Conservation (phyloP, 2,888 invertebrate species). For the Miltochrista miniata region DNA sequence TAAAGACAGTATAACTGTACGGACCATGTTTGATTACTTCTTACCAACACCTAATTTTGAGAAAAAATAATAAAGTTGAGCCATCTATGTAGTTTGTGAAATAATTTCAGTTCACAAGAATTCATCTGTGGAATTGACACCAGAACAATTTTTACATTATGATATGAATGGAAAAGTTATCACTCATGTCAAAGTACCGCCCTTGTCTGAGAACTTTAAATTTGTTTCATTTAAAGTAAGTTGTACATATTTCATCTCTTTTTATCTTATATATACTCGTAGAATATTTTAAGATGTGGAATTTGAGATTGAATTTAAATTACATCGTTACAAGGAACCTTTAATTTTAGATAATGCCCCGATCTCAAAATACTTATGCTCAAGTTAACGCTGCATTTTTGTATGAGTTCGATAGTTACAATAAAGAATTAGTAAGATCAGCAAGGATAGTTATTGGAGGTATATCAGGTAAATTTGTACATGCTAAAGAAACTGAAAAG, state of each 20-base stretch:
- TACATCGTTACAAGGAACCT: not conserved
- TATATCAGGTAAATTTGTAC: conserved; percentile 76
- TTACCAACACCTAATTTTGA: not conserved
- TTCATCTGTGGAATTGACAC: conserved; percentile 44
- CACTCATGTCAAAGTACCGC: conserved; percentile 56
- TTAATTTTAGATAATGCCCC: conserved; percentile 85
- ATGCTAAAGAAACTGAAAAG: conserved; percentile 84
- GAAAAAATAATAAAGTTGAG: not conserved
- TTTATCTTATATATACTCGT: too few relatives aligned
- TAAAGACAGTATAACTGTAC: too few relatives aligned
- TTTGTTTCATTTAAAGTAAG: conserved; percentile 60
- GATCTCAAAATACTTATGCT: conserved; percentile 89
- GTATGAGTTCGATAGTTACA: conserved; percentile 74
- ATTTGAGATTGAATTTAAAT: too few relatives aligned
- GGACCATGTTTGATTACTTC: too few relatives aligned
- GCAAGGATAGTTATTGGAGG: conserved; percentile 86
- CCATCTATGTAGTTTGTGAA: not conserved
- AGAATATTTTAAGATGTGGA: too few relatives aligned
- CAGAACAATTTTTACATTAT: conserved; percentile 53
- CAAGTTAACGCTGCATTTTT: conserved; percentile 90
- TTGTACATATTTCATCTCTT: not conserved
- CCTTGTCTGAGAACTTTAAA: conserved; percentile 46
- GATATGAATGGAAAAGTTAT: conserved; percentile 63
- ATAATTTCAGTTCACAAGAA: conserved; percentile 35
- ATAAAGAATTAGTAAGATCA: conserved; percentile 51